Evolutionary conservation across 1,140 invertebrate genomes (phyloP), one percentile per base, ranked within the genome.

Genomic region (Musca domestica): DNA sequence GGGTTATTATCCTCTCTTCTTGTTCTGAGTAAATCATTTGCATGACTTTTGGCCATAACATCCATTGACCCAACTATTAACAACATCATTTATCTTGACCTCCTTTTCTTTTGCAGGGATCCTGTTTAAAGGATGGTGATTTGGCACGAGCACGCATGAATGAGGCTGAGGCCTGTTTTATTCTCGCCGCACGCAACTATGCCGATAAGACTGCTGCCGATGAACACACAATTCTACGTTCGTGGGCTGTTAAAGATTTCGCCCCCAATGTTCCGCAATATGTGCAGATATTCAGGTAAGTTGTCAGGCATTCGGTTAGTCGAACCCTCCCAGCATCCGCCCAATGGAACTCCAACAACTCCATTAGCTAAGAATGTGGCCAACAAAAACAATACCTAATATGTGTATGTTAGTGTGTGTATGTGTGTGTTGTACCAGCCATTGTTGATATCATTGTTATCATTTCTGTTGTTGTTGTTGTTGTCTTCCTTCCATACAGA

Each of bases 161-260:
- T 78, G 95, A 97, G 78, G 95, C 96, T 1, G 95, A 98, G 80
- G 95, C 95, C 0, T 98, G 95, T 82, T 98, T 98, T 77, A 93
- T 98, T 68, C 84, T 96, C 9, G 95, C 95, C 1, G 95, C 95
- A 5, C 87, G 95, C 72, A 98, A 96, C 85, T 97, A 98, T 81
- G 92, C 92, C n/a, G 95, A 98, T 82, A 96, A 96, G 86, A 95
- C 93, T 67, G 95, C 95, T 27, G 95, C 95, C 54, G 96, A 99
- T 80, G 94, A 98, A 80, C 96, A 98, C 80, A 98, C 96, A 5
- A 98, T 99, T 72, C 85, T 98, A 51, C 87, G 96, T 70, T 98
- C 96, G 14, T 99, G 96, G 96, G 96, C 97, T 5, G 95, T 99
- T 12, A 96, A 98, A 82, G 97, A 99, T 83, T 98, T 97, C 83